Conservation (phyloP, 2,113 vertebrate genomes). For the Mirza zaza region DNA sequence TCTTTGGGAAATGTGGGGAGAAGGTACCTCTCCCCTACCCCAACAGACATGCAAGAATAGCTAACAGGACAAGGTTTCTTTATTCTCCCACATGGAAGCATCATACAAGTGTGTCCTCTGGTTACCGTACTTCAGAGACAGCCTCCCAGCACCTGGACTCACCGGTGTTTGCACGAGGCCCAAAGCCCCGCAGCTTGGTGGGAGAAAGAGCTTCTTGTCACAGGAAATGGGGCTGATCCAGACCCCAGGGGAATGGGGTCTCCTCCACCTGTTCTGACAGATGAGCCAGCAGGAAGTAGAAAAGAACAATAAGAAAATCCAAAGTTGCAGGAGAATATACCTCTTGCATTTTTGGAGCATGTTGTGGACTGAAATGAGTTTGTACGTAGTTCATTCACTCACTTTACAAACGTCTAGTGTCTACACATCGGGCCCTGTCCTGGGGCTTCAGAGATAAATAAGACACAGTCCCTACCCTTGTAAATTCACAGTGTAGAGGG, state of each 20-base stretch:
- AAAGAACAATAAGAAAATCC: neutral
- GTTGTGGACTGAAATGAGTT: neutral
- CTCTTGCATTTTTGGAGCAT: neutral
- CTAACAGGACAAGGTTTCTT: conserved; percentile 33
- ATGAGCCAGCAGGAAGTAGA: neutral
- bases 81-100: conserved; percentile 50
- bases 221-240: neutral
- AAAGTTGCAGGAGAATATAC: neutral
- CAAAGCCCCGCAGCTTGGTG: neutral
- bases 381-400: neutral
- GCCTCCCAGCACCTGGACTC: conserved; percentile 44
- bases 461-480: neutral
- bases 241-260: neutral
- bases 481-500: neutral
- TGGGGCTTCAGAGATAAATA: neutral
- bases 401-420: neutral
- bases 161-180: conserved; percentile 40
- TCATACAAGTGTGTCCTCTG: neutral
- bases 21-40: neutral
- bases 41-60: neutral
- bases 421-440: neutral
- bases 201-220: neutral
- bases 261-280: neutral
- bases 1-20: conserved; percentile 61
- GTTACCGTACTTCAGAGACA: conserved; percentile 62